phyloP scores from a whole-genome alignment of 92 coral and sea anemone genomes.

The Parazoanthus atlanticus region DNA sequence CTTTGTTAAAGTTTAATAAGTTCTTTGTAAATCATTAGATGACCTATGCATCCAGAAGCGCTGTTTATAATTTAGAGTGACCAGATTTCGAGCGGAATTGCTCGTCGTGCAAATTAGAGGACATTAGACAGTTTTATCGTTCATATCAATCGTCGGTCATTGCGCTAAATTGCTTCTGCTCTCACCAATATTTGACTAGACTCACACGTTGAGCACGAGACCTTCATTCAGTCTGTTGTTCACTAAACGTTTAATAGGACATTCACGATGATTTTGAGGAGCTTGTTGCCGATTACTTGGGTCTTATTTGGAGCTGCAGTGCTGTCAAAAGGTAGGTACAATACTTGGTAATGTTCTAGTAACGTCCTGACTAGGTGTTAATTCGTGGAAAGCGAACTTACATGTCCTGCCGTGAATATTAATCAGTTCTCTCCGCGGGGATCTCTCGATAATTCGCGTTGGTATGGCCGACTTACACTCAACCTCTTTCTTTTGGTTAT shows the following conservation, averaged over 20 bases:
- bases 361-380: slow-evolving; percentile 13
- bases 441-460: too few species aligned
- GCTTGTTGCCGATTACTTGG: slow-evolving; percentile 27
- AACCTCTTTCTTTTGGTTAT: background rate
- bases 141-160: slow-evolving; percentile 39
- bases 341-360: background rate
- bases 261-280: background rate
- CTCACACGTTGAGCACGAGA: slow-evolving; percentile 9
- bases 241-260: background rate
- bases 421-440: slow-evolving; percentile 1
- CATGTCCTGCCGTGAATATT: background rate
- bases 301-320: background rate
- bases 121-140: background rate
- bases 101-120: background rate
- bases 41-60: background rate
- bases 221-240: background rate
- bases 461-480: background rate
- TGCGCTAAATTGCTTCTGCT: slow-evolving; percentile 32
- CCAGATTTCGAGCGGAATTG: background rate
- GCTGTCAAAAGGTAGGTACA: slow-evolving; percentile 17
- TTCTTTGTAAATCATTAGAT: background rate
- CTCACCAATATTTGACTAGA: slow-evolving; percentile 20
- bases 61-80: background rate
- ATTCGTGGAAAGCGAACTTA: background rate
- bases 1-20: background rate